Conservation (phyloP, 1,140 invertebrate genomes). For the Papilio glaucus region DNA sequence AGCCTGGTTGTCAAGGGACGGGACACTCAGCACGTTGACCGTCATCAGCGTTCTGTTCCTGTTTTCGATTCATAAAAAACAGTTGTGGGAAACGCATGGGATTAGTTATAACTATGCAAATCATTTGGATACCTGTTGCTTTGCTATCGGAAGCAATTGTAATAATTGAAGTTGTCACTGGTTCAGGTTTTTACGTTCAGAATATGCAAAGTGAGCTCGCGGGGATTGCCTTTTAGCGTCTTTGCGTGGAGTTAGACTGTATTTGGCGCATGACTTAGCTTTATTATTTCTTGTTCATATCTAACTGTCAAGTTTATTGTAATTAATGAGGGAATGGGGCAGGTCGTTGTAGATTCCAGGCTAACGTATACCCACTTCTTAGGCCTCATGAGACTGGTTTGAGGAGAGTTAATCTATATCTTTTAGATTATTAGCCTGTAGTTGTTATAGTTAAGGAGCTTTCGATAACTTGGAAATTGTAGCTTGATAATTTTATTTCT, state of each 20-base stretch:
- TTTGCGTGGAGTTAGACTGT: neutral
- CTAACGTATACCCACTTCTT: neutral
- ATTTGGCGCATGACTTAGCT: slow-evolving; percentile 5
- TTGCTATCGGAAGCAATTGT: neutral
- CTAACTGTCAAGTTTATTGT: slow-evolving; percentile 19
- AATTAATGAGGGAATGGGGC: slow-evolving; percentile 12
- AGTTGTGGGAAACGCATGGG: neutral
- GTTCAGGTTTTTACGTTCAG: slow-evolving; percentile 4
- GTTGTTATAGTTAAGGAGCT: neutral
- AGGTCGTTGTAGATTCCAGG: neutral
- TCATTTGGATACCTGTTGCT: neutral
- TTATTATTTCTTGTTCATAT: slow-evolving; percentile 24
- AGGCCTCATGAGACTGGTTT: neutral
- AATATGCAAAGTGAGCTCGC: neutral
- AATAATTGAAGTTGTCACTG: neutral
- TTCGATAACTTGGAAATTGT: neutral
- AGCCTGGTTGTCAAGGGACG: too few species aligned
- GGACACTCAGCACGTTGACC: too few species aligned
- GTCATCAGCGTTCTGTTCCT: too few species aligned
- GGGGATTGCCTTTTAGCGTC: too few species aligned
- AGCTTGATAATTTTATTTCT: neutral
- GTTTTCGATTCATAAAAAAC: neutral
- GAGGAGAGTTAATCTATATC: slow-evolving; percentile 4
- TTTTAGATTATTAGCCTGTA: neutral
- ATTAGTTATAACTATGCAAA: neutral